Base-by-base conservation (phyloP, 2,888 invertebrate genomes). In the Tinea trinotella region DNA sequence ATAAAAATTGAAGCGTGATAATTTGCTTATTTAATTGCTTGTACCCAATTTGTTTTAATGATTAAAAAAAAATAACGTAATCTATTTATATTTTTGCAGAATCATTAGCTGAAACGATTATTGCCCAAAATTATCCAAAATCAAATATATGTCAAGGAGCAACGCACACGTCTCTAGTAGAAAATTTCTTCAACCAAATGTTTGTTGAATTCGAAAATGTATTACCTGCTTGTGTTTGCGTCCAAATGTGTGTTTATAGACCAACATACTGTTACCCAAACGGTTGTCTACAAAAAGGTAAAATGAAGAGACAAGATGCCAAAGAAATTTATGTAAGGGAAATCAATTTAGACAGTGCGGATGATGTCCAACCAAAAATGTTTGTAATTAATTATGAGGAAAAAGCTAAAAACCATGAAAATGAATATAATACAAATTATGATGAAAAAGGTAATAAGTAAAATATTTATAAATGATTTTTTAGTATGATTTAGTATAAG, bases 191-290 rank as follows among this genome's bases (percentile, higher is more conserved):
- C 12, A 40, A 40, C 12, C 40, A 40, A 7, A 40, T 40, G 12
- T 40, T 40, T 12, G 13, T 5, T 5, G 40, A 40, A 40, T 40
- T 40, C 13, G 5, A 40, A 13, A 40, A n/a, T n/a, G 12, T 5
- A 5, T 12, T 12, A 7, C 40, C 40, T 7, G 40, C 40, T 5
- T 40, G 40, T n/a, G 4, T 40, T 7, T 40, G 40, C 13, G 40
- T 40, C 4, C 40, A 40, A 40, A 40, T 40, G 40, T 40, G 40
- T n/a, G 40, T 5, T 7, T 7, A 40, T 13, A 7, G 12, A 40
- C 13, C 40, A 5, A 40, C 40, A 7, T 40, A 40, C 12, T 40
- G 40, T 40, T 40, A 40, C 12, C 40, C 40, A n/a, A 40, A n/a
- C 10, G 40, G 13, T 40, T 40, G 40, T 40, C 12, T 40, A 7